phyloP scores from a whole-genome alignment of 2,888 invertebrate genomes.

The Hoplodrina ambigua region DNA sequence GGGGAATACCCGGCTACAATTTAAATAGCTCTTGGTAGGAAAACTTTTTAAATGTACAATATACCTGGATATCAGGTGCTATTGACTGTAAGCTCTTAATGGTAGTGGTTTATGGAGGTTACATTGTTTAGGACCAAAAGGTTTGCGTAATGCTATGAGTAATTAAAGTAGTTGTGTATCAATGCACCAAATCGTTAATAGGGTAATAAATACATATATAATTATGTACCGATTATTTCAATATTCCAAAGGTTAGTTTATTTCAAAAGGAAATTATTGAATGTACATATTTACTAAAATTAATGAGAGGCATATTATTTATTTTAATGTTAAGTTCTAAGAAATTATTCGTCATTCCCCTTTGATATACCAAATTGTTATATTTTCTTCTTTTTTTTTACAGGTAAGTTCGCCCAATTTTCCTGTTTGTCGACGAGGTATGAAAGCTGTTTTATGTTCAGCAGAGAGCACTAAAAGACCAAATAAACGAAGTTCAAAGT shows the following conservation, averaged over 20 bases:
- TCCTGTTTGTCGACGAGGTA: conserved; percentile 19
- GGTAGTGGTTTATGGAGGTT: conserved; percentile 18
- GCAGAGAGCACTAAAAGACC: background rate
- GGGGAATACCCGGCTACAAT: conserved; percentile 69
- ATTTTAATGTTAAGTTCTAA: conserved; percentile 15
- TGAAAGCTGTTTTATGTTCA: conserved; percentile 15
- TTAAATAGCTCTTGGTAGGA: conserved; percentile 71
- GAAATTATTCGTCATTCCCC: conserved; percentile 31
- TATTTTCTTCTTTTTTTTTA: conserved; percentile 34
- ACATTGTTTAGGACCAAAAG: background rate
- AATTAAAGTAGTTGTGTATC: no score
- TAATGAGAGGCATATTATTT: conserved; percentile 5
- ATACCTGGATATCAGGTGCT: conserved; percentile 40
- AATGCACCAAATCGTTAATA: no score
- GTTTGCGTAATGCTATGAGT: no score
- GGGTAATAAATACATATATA: no score
- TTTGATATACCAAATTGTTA: conserved; percentile 35
- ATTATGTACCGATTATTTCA: no score
- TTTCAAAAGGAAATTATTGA: no score
- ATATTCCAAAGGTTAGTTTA: no score
- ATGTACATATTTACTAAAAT: no score
- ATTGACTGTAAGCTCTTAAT: conserved; percentile 34
- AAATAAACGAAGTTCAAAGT: conserved; percentile 27
- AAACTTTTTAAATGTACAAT: conserved; percentile 71
- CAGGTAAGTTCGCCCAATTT: conserved; percentile 55